Conservation (phyloP, 2,797 vertebrate genomes). For the Bradypodion pumilum region DNA sequence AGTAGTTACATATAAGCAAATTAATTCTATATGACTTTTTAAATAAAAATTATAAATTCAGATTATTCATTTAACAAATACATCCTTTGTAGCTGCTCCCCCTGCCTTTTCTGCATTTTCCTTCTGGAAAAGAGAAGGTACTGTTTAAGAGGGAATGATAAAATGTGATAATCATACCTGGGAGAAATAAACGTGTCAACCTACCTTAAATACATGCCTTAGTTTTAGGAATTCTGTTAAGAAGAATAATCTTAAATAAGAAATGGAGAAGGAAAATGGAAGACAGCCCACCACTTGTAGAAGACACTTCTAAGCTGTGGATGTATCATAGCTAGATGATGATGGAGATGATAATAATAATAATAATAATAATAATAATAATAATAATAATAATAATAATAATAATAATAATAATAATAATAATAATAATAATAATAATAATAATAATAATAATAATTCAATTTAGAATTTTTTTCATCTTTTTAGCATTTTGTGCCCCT, state of each 20-base stretch:
- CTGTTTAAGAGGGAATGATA: background rate
- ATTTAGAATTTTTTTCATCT: too few relatives aligned
- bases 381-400: too few relatives aligned
- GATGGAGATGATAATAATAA: too few relatives aligned
- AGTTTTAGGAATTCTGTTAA: background rate
- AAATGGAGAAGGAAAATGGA: too few relatives aligned
- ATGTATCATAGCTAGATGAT: too few relatives aligned
- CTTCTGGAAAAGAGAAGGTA: background rate
- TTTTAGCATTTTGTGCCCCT: too few relatives aligned
- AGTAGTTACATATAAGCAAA: background rate
- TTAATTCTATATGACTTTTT: slow-evolving; percentile 12
- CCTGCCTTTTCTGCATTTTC: slow-evolving; percentile 8
- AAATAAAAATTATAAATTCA: background rate
- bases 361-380: too few relatives aligned
- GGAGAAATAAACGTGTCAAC: background rate
- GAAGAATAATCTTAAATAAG: background rate
- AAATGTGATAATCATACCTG: background rate
- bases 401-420: too few relatives aligned
- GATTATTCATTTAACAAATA: slow-evolving; percentile 24
- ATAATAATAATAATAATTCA: too few relatives aligned
- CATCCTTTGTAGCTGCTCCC: slow-evolving; percentile 19
- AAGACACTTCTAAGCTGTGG: too few relatives aligned
- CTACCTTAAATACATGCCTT: background rate
- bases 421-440: too few relatives aligned
- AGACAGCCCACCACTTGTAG: too few relatives aligned